Conservation (phyloP, 1,140 invertebrate genomes). For the fruit fly (Drosophila melanogaster) region DNA sequence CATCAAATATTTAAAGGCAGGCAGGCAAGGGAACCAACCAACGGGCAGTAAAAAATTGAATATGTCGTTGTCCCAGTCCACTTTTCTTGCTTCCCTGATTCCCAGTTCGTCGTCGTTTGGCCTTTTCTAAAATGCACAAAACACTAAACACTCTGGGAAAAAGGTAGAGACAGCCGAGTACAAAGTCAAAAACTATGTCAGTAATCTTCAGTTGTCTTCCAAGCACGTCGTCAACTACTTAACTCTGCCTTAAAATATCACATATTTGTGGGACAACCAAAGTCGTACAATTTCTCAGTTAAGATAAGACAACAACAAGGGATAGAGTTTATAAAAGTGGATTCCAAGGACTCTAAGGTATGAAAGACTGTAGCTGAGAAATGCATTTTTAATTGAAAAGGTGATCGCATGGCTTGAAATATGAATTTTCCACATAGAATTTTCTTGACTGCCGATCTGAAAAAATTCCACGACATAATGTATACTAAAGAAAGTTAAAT, state of each 20-base stretch:
- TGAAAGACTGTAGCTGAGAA: too few relatives aligned
- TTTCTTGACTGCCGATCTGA: too few relatives aligned
- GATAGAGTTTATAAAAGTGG: constrained; percentile 5
- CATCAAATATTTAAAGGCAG: constrained; percentile 49
- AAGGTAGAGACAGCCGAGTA: not conserved
- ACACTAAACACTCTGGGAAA: constrained; percentile 20
- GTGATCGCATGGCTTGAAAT: not conserved
- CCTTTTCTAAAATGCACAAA: constrained; percentile 56
- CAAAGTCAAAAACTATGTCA: constrained; percentile 36
- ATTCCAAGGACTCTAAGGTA: not conserved
- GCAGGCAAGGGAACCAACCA: constrained; percentile 13
- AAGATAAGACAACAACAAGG: constrained; percentile 2
- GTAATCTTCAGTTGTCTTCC: constrained; percentile 34
- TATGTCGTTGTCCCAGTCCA: constrained; percentile 17
- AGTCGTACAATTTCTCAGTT: not conserved
- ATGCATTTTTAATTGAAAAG: not conserved
- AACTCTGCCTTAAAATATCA: constrained; percentile 26
- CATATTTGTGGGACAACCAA: constrained; percentile 21
- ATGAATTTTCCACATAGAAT: too few relatives aligned
- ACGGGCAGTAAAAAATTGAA: constrained; percentile 9
- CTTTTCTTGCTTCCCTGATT: not conserved
- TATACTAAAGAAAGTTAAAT: not conserved
- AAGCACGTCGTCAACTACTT: constrained; percentile 21
- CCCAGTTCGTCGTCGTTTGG: constrained; percentile 33
- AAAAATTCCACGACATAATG: not conserved